Conservation (phyloP, 23 tunicate species). For the Trididemnum clinides region DNA sequence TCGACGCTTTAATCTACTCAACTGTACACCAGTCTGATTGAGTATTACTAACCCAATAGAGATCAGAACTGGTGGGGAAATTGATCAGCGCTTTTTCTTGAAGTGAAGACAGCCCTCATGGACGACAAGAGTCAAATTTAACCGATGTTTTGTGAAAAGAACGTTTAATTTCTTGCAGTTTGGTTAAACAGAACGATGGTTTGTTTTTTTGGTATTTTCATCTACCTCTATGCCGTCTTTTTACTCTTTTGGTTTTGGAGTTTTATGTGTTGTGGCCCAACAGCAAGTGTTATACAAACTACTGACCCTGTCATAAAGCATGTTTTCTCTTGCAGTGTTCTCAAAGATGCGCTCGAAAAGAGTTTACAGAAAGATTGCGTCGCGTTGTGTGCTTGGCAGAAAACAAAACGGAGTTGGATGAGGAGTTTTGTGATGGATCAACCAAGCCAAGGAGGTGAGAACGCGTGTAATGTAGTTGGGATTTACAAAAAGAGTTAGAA, state of each 20-base stretch:
- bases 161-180: not conserved
- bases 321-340: not conserved
- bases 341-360: not conserved
- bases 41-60: too few relatives aligned
- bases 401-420: not conserved
- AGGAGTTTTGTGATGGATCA: not conserved
- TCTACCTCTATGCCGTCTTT: not conserved
- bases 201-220: not conserved
- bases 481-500: not conserved
- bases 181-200: not conserved
- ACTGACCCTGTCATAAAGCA: not conserved
- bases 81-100: too few relatives aligned
- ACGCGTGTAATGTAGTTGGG: not conserved
- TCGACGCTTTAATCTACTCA: too few relatives aligned
- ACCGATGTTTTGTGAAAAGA: too few relatives aligned
- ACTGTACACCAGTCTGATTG: too few relatives aligned
- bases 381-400: not conserved
- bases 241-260: too few relatives aligned
- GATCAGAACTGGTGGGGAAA: too few relatives aligned
- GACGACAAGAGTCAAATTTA: too few relatives aligned
- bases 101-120: too few relatives aligned
- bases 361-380: not conserved
- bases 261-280: too few relatives aligned
- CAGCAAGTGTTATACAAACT: too few relatives aligned
- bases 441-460: not conserved